phyloP scores from a whole-genome alignment of 2,113 vertebrate genomes.

The Oryzias celebensis region DNA sequence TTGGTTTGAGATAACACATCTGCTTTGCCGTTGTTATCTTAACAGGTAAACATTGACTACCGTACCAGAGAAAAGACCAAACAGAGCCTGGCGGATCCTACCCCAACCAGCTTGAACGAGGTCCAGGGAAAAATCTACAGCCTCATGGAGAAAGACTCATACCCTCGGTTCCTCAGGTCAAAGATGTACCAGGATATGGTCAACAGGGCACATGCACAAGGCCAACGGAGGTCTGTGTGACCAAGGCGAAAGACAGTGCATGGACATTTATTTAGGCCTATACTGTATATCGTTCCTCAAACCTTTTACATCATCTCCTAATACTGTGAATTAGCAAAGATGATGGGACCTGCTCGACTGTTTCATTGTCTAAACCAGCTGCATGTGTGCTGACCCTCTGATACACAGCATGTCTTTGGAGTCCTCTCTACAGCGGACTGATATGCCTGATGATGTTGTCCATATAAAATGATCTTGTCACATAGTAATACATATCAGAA shows the following conservation, averaged over 20 bases:
- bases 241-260: neutral
- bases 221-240: slow-evolving; percentile 89
- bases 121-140: slow-evolving; percentile 91
- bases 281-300: slow-evolving; percentile 32
- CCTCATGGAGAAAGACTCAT: slow-evolving; percentile 99
- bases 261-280: slow-evolving; percentile 32
- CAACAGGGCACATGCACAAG: slow-evolving; percentile 80
- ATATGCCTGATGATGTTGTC: slow-evolving; percentile 1
- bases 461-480: neutral
- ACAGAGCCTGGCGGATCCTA: slow-evolving; percentile 88
- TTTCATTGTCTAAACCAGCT: slow-evolving; percentile 46
- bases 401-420: slow-evolving; percentile 12
- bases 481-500: slow-evolving; percentile 3
- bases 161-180: slow-evolving; percentile 94
- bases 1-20: neutral
- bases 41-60: slow-evolving; percentile 94
- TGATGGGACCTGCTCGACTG: slow-evolving; percentile 34
- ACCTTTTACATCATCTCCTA: slow-evolving; percentile 40
- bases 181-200: slow-evolving; percentile 96
- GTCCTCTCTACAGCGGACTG: slow-evolving; percentile 15
- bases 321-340: slow-evolving; percentile 62
- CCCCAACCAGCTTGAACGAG: slow-evolving; percentile 87
- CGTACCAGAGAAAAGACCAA: slow-evolving; percentile 90
- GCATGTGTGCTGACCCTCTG: slow-evolving; percentile 54
- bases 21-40: slow-evolving; percentile 32